phyloP scores from a whole-genome alignment of 2,797 vertebrate genomes.

The Erethizon dorsatum region DNA sequence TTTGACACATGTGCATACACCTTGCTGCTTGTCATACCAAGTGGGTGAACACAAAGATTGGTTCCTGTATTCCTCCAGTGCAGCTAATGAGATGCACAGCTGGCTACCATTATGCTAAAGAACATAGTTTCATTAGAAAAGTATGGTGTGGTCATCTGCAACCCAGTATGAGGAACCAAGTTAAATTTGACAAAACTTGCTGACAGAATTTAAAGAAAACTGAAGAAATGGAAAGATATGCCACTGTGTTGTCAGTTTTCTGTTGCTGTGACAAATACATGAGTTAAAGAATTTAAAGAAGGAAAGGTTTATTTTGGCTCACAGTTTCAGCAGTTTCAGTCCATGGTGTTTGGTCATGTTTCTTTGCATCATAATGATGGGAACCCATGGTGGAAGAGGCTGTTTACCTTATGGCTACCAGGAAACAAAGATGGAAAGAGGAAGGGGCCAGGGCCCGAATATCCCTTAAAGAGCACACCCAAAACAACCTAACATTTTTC shows the following conservation, averaged over 20 bases:
- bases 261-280: too few species aligned
- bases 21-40: background rate
- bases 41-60: background rate
- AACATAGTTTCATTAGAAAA: background rate
- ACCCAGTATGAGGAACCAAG: background rate
- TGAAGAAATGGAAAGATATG: background rate
- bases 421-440: background rate
- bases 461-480: background rate
- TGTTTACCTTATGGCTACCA: background rate
- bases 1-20: background rate
- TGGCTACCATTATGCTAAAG: background rate
- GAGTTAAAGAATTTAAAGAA: background rate
- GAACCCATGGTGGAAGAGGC: background rate
- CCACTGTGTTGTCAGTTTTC: background rate
- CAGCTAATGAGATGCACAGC: background rate
- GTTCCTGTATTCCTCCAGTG: background rate
- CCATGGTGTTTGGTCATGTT: accelerated
- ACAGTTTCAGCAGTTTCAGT: background rate
- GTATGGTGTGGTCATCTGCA: background rate
- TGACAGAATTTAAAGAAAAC: background rate
- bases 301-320: too few species aligned
- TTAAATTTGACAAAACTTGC: background rate
- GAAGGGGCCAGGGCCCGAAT: background rate
- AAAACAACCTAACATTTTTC: background rate
- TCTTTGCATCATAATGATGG: background rate